Conservation (phyloP, 64 coral and sea anemone species). For the Pocillopora verrucosa region DNA sequence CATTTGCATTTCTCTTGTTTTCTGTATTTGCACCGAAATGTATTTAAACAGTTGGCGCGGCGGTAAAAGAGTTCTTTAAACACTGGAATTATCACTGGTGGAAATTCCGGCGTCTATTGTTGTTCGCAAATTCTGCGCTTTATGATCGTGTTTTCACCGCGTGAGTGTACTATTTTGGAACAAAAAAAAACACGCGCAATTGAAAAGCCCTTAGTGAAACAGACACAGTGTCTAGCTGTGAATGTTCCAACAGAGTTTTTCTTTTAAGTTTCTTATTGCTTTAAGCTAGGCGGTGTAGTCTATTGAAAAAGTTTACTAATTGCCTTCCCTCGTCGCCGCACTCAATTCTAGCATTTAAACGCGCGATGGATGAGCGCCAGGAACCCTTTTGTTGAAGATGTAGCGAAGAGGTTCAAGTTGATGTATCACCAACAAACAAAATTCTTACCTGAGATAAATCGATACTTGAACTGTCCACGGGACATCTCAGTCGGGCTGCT, state of each 20-base stretch:
- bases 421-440: not conserved
- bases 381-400: not conserved
- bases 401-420: not conserved
- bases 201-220: not conserved
- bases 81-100: not conserved
- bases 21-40: not conserved
- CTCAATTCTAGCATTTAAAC: not conserved
- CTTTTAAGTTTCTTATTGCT: not conserved
- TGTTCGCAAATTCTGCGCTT: not conserved
- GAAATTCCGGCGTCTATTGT: not conserved
- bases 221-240: not conserved
- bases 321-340: not conserved
- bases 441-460: conserved; percentile 78
- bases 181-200: not conserved
- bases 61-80: not conserved
- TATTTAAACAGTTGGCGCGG: not conserved
- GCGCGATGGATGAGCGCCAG: not conserved
- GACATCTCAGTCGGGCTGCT: conserved; percentile 69
- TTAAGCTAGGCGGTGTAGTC: not conserved
- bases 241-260: not conserved
- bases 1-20: not conserved
- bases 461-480: conserved; percentile 82
- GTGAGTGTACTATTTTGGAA: not conserved
- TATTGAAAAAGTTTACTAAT: not conserved
- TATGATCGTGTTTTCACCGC: not conserved